A percentile compares a stretch with the other conserved stretches of the same genome.
Conservation (phyloP, 2,113 vertebrate genomes). For the Cercocebus atys region DNA sequence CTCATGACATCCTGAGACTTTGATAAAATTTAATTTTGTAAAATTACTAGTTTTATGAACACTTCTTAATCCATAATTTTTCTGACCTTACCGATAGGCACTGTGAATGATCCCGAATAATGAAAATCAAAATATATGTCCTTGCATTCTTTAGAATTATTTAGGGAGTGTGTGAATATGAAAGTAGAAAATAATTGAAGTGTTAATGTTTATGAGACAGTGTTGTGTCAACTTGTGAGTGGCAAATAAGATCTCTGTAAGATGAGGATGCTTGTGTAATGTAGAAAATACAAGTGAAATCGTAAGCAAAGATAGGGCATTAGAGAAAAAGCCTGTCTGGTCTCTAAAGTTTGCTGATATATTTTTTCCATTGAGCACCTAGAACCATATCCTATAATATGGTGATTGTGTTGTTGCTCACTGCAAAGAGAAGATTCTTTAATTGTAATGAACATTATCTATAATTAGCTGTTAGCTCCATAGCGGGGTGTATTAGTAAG, state of each 20-base stretch:
- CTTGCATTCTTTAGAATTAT: not conserved
- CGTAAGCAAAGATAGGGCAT: not conserved
- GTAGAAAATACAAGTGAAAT: not conserved
- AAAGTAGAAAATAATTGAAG: not conserved
- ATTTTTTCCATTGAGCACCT: not conserved
- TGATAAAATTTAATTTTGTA: not conserved
- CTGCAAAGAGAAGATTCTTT: not conserved
- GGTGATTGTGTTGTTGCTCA: not conserved
- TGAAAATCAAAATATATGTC: not conserved
- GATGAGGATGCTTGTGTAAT: not conserved
- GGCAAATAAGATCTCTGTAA: not conserved
- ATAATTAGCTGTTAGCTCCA: not conserved
- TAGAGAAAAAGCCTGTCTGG: not conserved
- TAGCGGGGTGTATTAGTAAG: too few relatives aligned
- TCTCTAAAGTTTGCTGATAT: not conserved
- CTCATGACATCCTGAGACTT: not conserved
- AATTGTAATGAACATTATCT: not conserved
- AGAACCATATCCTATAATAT: not conserved
- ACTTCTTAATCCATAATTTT: not conserved
- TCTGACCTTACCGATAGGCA: not conserved
- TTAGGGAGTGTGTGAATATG: not conserved
- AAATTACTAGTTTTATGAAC: not conserved
- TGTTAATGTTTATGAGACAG: rapidly evolving
- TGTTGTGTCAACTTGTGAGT: not conserved
- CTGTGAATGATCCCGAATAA: not conserved